Percentiles rank a stretch among this genome's conserved stretches.
Evolutionary conservation across 2,113 vertebrate genomes (phyloP).

Genomic region (Lipophrys pholis): DNA sequence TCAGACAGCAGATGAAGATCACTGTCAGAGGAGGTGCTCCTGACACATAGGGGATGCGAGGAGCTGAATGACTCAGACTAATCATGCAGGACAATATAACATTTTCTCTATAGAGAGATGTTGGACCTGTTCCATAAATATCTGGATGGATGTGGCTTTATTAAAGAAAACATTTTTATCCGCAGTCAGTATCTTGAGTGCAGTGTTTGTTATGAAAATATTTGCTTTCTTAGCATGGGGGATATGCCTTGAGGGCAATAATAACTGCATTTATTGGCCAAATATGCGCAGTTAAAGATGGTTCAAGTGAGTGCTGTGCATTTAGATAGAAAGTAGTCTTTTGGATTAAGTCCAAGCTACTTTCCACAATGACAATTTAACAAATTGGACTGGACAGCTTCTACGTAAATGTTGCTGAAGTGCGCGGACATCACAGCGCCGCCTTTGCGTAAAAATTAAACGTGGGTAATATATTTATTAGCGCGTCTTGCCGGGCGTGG

Average conservation of each 20-base stretch:
- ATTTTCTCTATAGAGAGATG: too few species aligned
- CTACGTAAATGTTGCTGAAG: neutral
- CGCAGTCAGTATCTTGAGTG: neutral
- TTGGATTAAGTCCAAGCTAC: too few species aligned
- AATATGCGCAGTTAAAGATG: too few species aligned
- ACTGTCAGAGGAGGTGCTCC: neutral
- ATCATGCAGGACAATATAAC: too few species aligned
- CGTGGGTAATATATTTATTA: conserved; percentile 41
- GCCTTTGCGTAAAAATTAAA: conserved; percentile 50
- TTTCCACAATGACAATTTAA: neutral
- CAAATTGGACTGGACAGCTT: neutral
- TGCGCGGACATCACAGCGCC: conserved; percentile 20
- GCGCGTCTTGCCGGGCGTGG: conserved; percentile 76
- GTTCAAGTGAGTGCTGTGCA: too few species aligned
- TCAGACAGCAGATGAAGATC: conserved; percentile 11
- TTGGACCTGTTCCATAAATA: too few species aligned
- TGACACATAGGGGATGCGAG: neutral
- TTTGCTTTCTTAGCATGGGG: neutral
- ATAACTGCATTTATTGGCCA: neutral
- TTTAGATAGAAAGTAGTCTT: too few species aligned
- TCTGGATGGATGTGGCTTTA: too few species aligned
- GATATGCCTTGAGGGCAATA: neutral
- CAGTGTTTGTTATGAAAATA: neutral
- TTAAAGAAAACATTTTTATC: too few species aligned
- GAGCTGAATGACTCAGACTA: neutral